Base-by-base conservation (phyloP, 2,797 vertebrate genomes). In the Platalea minor region DNA sequence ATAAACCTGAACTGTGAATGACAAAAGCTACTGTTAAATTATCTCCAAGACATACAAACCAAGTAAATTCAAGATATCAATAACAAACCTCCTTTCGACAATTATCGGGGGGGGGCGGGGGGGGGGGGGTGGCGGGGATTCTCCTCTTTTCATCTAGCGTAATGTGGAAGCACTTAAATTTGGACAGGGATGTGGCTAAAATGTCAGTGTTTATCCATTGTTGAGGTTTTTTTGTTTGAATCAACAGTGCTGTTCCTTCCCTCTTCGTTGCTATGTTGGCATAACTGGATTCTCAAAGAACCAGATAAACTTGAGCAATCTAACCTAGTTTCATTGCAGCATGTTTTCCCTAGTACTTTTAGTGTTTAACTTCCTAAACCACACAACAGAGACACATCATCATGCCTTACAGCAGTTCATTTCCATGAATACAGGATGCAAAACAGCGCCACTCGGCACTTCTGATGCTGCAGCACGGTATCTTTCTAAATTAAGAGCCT, bases 351-450 rank as follows among this genome's bases (percentile, higher is more conserved):
- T 60, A 43, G 68, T 85, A 87, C 75, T 94, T 91, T 70, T 77
- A 72, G 91, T 67, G 72, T 95, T 91, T 91, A 91, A 85, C 89
- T 92, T 95, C 81, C 81, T 65, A 91, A 96, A 88, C 60, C 72
- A 81, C 68, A 88, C 50, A 94, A 82, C 46, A 74, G 84, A 95
- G 88, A 86, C 29, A 57, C 57, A 93, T 78, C 87, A 41, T 37
- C 18, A 6, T 84, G 84, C 75, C 92, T 95, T 39, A 78, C 25
- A 97, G 95, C 91, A 92, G 61, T 10, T 75, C 31, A 72, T 96
- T 96, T 95, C 91, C 73, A 81, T 72, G 83, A 95, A 61, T 60
- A 91, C 83, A 46, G 64, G 85, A 94, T 92, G 82, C 65, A 89
- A 86, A 94, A 21, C 53, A 83, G 61, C 2, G 1, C 43, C 50